phyloP scores from a whole-genome alignment of 1,140 invertebrate species.

The Caligus rogercresseyi region DNA sequence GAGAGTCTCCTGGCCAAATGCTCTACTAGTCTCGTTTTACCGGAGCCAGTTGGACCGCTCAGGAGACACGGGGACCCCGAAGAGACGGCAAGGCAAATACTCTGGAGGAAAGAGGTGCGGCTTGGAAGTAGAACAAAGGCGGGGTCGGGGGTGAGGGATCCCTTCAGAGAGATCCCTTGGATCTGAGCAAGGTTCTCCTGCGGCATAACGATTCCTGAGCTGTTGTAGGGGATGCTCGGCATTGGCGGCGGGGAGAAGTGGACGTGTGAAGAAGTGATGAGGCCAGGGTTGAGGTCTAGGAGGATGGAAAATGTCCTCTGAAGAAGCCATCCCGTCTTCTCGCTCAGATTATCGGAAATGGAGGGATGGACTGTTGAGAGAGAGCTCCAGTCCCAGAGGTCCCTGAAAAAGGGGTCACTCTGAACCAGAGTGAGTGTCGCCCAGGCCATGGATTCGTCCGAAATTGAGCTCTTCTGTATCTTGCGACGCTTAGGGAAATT shows the following conservation, averaged over 20 bases:
- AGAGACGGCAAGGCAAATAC: neutral
- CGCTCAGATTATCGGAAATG: neutral
- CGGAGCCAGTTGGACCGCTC: conserved; percentile 76
- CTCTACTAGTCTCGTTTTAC: conserved; percentile 80
- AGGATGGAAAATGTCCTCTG: neutral
- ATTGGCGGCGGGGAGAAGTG: neutral
- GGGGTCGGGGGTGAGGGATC: neutral
- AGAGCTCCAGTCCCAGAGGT: neutral
- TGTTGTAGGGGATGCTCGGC: neutral
- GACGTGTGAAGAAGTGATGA: too few relatives aligned
- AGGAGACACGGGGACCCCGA: conserved; percentile 58
- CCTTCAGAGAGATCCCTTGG: neutral
- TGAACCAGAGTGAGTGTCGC: neutral
- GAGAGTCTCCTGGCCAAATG: conserved; percentile 64
- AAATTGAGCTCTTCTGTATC: neutral
- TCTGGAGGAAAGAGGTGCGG: neutral
- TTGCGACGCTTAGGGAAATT: neutral
- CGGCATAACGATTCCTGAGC: neutral
- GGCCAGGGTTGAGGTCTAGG: neutral
- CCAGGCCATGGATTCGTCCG: neutral
- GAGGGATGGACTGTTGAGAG: neutral
- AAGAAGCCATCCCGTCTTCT: neutral
- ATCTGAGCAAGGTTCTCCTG: neutral
- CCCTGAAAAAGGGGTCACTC: neutral
- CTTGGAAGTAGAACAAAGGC: neutral